Conservation (phyloP, 64 coral and sea anemone species). For the Stichodactyla helianthus region DNA sequence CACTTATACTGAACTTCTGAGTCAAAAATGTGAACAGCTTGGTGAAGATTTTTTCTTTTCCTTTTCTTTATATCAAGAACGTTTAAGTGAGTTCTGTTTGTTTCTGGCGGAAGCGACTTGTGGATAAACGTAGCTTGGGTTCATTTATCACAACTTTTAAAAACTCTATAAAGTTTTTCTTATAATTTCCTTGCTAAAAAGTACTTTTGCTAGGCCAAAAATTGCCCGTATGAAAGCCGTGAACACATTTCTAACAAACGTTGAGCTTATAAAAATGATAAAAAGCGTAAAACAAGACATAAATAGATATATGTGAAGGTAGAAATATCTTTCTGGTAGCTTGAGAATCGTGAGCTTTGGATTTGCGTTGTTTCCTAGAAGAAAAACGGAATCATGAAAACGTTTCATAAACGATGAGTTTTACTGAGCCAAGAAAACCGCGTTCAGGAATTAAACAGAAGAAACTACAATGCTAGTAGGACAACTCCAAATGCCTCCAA, state of each 20-base stretch:
- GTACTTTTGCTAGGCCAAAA: not conserved
- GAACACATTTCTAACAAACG: not conserved
- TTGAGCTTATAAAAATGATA: not conserved
- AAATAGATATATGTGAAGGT: not conserved
- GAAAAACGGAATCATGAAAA: not conserved
- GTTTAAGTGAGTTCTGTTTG: no score
- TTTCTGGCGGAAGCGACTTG: no score
- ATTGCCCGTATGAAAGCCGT: not conserved
- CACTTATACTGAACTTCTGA: no score
- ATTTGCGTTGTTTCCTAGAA: not conserved
- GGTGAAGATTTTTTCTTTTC: no score
- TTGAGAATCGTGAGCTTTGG: not conserved
- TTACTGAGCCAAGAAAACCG: not conserved
- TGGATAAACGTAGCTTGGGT: no score
- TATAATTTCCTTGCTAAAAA: not conserved
- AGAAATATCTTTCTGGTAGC: slow-evolving; percentile 15
- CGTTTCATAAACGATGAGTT: not conserved
- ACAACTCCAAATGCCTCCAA: no score
- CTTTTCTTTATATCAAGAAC: no score
- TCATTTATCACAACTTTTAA: not conserved
- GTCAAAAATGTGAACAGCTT: no score
- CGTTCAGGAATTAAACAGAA: not conserved
- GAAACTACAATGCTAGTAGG: not conserved
- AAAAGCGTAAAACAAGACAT: not conserved
- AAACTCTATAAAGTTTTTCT: not conserved